These are phyloP conservation scores for Chelonus insularis DNA, from an alignment of 1,140 invertebrate species.

Conservation along the genomic window DNA sequence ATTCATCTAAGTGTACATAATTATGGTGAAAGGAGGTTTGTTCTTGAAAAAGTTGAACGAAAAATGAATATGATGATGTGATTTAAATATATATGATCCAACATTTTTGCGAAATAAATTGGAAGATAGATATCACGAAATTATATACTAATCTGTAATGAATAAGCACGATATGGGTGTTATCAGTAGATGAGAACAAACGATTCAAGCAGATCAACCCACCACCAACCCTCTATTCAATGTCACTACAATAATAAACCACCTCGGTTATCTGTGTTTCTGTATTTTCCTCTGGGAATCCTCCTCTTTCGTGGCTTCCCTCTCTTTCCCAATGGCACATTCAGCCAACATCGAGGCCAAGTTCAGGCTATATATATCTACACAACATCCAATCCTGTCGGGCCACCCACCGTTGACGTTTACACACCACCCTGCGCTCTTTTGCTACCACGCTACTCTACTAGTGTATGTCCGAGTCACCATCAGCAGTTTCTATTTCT, in stretches of 20 bases:
- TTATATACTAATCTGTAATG: background rate
- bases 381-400: constrained; percentile 29
- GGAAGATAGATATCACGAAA: too few species aligned
- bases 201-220: constrained; percentile 29
- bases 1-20: too few species aligned
- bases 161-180: background rate
- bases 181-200: constrained; percentile 3
- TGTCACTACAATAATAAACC: constrained; percentile 57
- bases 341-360: constrained; percentile 51
- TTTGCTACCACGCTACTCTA: constrained; percentile 7
- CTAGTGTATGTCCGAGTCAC: background rate
- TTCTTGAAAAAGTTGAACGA: too few species aligned
- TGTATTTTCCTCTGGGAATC: constrained; percentile 52
- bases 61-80: too few species aligned
- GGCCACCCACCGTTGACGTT: constrained; percentile 32
- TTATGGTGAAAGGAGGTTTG: too few species aligned
- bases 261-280: constrained; percentile 57
- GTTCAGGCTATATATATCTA: constrained; percentile 46
- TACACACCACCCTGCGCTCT: constrained; percentile 29
- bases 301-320: constrained; percentile 20
- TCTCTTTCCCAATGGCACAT: constrained; percentile 35
- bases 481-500: background rate
- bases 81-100: too few species aligned
- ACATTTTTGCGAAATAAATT: too few species aligned
- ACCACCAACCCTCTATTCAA: constrained; percentile 47